These are phyloP conservation scores for Chaetorhynchus papuensis DNA, from an alignment of 2,113 vertebrate species.

Conservation along the genomic window DNA sequence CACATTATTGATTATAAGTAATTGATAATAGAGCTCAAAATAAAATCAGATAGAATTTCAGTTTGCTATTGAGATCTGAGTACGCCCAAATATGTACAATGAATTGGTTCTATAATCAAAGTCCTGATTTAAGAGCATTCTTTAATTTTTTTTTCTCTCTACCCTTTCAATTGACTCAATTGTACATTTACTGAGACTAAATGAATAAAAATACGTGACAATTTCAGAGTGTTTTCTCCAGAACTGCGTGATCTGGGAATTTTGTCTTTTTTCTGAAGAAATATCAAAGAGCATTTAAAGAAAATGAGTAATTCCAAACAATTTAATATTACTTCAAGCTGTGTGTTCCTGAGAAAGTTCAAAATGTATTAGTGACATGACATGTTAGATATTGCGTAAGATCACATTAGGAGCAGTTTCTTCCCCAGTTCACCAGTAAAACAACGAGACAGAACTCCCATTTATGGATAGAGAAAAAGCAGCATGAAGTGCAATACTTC, in stretches of 20 bases:
- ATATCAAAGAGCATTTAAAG: background rate
- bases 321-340: background rate
- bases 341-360: background rate
- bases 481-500: background rate
- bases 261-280: background rate
- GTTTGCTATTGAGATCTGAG: background rate
- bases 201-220: background rate
- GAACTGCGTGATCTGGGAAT: background rate
- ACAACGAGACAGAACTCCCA: background rate
- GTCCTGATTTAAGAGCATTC: background rate
- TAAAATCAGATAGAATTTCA: background rate
- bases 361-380: background rate
- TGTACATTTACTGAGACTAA: background rate
- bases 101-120: background rate
- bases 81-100: background rate
- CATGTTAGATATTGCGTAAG: background rate
- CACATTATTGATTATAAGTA: background rate
- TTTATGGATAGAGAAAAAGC: background rate
- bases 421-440: background rate
- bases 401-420: background rate
- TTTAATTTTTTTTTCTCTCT: background rate
- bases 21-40: background rate
- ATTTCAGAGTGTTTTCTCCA: background rate
- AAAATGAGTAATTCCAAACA: background rate
- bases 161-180: background rate